phyloP scores from a whole-genome alignment of 92 coral and sea anemone genomes.

The Metridium senile region DNA sequence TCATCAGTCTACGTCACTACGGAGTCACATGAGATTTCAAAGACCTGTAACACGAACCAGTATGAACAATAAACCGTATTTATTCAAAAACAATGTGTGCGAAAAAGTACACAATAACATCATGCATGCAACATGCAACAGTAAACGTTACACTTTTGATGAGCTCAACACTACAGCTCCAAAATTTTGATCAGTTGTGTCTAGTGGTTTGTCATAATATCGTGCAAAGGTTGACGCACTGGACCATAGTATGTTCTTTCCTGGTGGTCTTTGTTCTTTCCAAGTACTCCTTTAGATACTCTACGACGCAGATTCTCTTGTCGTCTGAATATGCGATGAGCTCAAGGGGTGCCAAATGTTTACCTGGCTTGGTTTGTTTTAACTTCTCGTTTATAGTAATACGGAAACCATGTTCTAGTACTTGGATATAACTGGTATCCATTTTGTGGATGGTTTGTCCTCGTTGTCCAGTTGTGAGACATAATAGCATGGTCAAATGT shows the following conservation, averaged over 20 bases:
- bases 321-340: slow-evolving; percentile 24
- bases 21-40: no score
- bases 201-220: slow-evolving; percentile 29
- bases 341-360: slow-evolving; percentile 50
- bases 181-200: slow-evolving; percentile 8
- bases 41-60: no score
- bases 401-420: slow-evolving; percentile 31
- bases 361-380: slow-evolving; percentile 58
- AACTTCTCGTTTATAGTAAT: slow-evolving; percentile 52
- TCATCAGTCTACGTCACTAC: no score
- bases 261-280: slow-evolving; percentile 19
- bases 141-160: no score
- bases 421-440: slow-evolving; percentile 48
- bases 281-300: slow-evolving; percentile 24
- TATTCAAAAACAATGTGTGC: no score
- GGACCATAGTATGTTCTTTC: slow-evolving; percentile 35
- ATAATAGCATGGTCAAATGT: slow-evolving; percentile 49
- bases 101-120: no score
- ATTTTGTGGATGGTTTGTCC: slow-evolving; percentile 56
- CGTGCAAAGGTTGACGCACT: slow-evolving; percentile 26
- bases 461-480: slow-evolving; percentile 52
- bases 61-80: no score
- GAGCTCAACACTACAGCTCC: not conserved
- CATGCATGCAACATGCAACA: no score
- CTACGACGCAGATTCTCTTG: slow-evolving; percentile 32